Percentiles rank a stretch among this genome's conserved stretches.
These are phyloP conservation scores for Lytechinus variegatus DNA, from an alignment of 35 echinoderm and acorn worm species.

Conservation along the genomic window DNA sequence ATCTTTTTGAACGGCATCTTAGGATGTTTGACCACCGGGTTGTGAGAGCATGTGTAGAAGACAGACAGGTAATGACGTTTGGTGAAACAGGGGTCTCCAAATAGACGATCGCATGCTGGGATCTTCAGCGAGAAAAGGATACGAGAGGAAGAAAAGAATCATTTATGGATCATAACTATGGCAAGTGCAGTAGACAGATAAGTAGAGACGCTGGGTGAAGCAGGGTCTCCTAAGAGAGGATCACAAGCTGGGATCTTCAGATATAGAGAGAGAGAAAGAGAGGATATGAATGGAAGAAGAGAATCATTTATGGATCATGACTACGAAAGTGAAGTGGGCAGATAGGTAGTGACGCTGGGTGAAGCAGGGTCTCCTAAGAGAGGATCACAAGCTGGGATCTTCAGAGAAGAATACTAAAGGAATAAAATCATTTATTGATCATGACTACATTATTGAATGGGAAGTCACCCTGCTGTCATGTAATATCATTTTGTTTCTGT, in stretches of 20 bases:
- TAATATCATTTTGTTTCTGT: no score
- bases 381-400: slow-evolving; percentile 23
- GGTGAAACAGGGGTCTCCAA: slow-evolving; percentile 46
- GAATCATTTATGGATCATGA: no score
- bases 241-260: not conserved
- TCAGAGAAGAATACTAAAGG: not conserved
- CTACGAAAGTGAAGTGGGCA: not conserved
- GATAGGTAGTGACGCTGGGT: slow-evolving; percentile 31
- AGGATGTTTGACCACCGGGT: slow-evolving; percentile 39
- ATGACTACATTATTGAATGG: no score
- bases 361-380: slow-evolving; percentile 37
- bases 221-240: not conserved
- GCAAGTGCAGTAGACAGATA: not conserved
- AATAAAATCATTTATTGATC: not conserved
- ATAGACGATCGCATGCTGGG: not conserved
- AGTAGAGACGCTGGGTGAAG: not conserved
- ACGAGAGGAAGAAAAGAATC: not conserved
- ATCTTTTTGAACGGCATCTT: slow-evolving; percentile 24
- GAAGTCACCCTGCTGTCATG: no score
- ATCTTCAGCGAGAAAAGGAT: not conserved
- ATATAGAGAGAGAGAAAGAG: not conserved
- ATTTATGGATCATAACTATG: no score
- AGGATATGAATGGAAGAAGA: not conserved
- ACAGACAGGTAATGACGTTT: slow-evolving; percentile 39
- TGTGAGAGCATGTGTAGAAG: slow-evolving; percentile 6